These are phyloP conservation scores for Shinisaurus crocodilurus DNA, from an alignment of 2,113 vertebrate genomes.

Conservation along the genomic window DNA sequence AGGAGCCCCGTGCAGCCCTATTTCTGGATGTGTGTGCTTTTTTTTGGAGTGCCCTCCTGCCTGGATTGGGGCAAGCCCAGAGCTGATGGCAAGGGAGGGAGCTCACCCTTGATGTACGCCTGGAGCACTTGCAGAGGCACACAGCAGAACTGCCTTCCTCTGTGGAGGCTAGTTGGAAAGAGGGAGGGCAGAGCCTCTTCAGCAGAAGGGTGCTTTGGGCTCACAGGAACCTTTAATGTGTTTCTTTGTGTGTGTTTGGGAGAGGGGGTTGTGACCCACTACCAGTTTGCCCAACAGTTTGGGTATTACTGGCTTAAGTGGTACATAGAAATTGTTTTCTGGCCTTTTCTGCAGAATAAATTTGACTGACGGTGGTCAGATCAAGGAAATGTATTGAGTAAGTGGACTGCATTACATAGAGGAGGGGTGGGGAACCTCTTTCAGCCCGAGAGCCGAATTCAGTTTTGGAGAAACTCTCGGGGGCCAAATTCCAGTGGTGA, in stretches of 20 bases:
- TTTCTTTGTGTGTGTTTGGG: no score
- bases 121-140: not conserved
- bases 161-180: not conserved
- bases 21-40: no score
- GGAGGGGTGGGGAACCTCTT: no score
- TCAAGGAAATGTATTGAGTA: not conserved
- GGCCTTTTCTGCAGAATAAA: fast-evolving
- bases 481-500: no score
- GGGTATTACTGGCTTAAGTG: not conserved
- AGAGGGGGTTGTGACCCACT: no score
- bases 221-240: not conserved
- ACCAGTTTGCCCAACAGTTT: not conserved
- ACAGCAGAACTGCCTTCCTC: not conserved
- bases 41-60: not conserved
- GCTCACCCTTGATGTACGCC: not conserved
- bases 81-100: not conserved
- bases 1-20: not conserved
- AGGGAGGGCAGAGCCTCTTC: not conserved
- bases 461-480: no score
- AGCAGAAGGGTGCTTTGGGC: not conserved
- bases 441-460: no score
- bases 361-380: not conserved
- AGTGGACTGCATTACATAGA: not conserved
- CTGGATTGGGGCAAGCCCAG: not conserved
- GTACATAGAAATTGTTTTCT: fast-evolving